Percentiles rank a stretch among this genome's conserved stretches.
Evolutionary conservation across 2,797 vertebrate genomes (phyloP).

Genomic region (Australoheros facetus): DNA sequence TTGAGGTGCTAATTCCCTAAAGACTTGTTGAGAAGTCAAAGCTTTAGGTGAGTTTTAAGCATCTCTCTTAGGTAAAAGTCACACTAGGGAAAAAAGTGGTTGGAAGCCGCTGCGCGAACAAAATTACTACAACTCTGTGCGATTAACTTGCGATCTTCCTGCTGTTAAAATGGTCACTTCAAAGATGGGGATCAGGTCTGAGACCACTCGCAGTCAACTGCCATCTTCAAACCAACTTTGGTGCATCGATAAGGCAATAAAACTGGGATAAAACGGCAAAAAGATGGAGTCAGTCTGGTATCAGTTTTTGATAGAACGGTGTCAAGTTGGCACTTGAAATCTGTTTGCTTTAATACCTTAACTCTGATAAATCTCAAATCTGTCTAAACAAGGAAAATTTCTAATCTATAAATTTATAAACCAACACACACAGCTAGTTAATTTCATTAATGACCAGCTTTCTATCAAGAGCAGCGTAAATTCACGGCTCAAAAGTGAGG

Average conservation of each 20-base stretch:
- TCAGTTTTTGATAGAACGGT: background rate
- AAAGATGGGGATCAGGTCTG: background rate
- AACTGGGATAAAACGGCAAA: background rate
- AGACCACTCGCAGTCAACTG: background rate
- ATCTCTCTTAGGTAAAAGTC: background rate
- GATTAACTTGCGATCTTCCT: background rate
- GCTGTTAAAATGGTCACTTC: background rate
- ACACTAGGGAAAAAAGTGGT: background rate
- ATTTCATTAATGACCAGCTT: background rate
- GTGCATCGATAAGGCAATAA: background rate
- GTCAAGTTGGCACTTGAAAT: background rate
- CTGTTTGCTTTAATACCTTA: background rate
- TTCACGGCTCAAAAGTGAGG: background rate
- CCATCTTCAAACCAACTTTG: background rate
- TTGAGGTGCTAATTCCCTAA: background rate
- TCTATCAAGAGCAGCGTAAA: background rate
- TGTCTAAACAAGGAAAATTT: background rate
- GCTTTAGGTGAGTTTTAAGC: background rate
- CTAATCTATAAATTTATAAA: background rate
- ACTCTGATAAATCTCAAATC: background rate
- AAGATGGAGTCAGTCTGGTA: background rate
- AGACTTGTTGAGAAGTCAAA: slow-evolving; percentile 6
- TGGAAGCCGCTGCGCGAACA: background rate
- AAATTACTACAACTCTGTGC: background rate
- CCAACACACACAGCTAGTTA: background rate